Conservation (phyloP, 2,113 vertebrate species). For the Ailuropoda melanoleuca region DNA sequence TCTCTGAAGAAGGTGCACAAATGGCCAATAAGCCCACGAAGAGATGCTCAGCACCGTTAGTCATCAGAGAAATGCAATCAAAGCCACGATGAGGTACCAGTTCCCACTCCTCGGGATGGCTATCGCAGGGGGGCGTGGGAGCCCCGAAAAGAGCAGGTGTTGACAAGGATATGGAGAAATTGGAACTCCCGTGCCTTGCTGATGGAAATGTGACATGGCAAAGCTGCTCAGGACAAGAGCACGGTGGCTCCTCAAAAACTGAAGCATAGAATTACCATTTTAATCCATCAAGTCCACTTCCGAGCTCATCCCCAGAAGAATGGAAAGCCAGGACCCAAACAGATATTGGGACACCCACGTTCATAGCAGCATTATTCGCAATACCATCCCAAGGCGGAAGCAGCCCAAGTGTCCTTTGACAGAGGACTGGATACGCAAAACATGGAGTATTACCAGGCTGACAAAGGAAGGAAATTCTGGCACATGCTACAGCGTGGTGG, state of each 20-base stretch:
- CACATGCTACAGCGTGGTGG: too few relatives aligned
- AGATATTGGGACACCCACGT: neutral
- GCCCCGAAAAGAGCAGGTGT: neutral
- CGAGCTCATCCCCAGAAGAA: neutral
- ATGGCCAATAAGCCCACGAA: neutral
- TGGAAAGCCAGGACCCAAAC: neutral
- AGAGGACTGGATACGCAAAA: neutral
- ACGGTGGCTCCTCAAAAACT: neutral
- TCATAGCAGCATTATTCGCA: neutral
- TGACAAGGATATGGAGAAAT: neutral
- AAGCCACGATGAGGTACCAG: neutral
- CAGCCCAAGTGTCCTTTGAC: neutral
- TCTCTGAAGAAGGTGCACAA: neutral
- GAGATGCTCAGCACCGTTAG: neutral
- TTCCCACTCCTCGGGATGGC: neutral
- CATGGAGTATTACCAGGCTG: neutral
- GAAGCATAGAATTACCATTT: neutral
- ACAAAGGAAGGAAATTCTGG: neutral
- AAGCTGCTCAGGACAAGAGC: neutral
- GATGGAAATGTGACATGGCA: neutral
- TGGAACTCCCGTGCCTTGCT: neutral
- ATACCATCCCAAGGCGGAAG: neutral
- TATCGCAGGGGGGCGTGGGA: too few relatives aligned
- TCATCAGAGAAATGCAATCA: neutral
- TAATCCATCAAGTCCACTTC: neutral